Percentiles rank a stretch among this genome's conserved stretches.
Evolutionary conservation across 2,113 vertebrate genomes (phyloP).

Genomic region (Ovibos moschatus): DNA sequence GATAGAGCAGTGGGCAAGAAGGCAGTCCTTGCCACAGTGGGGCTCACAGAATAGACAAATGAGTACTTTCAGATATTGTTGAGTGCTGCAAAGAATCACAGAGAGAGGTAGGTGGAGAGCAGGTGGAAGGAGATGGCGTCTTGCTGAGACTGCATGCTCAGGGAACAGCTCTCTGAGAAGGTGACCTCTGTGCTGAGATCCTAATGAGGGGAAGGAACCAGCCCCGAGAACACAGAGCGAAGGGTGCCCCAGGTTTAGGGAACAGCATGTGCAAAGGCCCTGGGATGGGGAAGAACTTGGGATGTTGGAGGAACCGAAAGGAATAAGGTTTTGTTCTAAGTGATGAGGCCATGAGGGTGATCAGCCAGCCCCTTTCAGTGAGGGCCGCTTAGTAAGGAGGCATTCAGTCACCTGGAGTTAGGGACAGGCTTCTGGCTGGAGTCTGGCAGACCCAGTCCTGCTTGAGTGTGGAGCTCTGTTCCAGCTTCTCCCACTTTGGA

Average conservation of each 20-base stretch:
- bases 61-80: not conserved
- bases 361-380: not conserved
- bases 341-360: not conserved
- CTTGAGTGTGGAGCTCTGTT: no score
- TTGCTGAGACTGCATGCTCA: fast-evolving
- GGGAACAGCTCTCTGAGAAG: not conserved
- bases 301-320: not conserved
- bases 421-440: not conserved
- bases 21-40: not conserved
- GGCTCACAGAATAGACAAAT: not conserved
- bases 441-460: not conserved
- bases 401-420: not conserved
- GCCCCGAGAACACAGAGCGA: fast-evolving
- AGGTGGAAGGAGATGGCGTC: not conserved
- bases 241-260: no score
- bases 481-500: not conserved
- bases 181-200: not conserved
- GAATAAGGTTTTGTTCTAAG: not conserved
- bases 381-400: not conserved
- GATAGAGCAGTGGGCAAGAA: not conserved
- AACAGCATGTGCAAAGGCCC: not conserved
- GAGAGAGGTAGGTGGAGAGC: no score
- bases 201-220: not conserved
- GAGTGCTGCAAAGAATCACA: not conserved
- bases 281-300: not conserved